Conservation (phyloP, 2,113 vertebrate species). For the Corythornis cristatus region DNA sequence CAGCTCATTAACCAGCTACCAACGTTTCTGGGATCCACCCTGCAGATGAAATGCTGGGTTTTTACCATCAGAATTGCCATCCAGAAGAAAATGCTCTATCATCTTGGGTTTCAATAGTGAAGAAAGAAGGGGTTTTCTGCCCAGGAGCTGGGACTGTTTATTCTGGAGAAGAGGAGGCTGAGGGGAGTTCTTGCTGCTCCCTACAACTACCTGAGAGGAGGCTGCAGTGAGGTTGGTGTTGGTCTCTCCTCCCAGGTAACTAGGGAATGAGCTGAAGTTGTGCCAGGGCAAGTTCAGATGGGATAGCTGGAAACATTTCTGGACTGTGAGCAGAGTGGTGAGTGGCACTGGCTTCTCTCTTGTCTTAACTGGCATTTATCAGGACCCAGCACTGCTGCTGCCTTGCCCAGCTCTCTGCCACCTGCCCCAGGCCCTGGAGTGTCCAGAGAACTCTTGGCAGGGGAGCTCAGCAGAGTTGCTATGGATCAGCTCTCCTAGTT, state of each 20-base stretch:
- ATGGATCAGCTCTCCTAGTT: not conserved
- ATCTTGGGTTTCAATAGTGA: not conserved
- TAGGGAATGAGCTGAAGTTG: too few relatives aligned
- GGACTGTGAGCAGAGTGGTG: too few relatives aligned
- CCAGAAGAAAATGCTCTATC: not conserved
- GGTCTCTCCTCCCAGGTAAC: too few relatives aligned
- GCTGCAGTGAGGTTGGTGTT: too few relatives aligned
- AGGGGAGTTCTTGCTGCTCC: too few relatives aligned
- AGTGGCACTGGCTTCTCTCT: not conserved
- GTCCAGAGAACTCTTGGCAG: not conserved
- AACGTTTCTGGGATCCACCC: not conserved
- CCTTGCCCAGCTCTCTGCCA: not conserved
- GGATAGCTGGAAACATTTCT: too few relatives aligned
- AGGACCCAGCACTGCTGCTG: not conserved
- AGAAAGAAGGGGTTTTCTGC: not conserved
- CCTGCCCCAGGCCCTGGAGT: fast-evolving
- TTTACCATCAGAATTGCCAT: not conserved
- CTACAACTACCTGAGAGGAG: too few relatives aligned
- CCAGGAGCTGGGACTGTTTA: too few relatives aligned
- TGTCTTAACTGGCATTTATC: not conserved
- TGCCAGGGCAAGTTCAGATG: too few relatives aligned
- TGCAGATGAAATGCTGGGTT: not conserved
- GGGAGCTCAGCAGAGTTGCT: not conserved
- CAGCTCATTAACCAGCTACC: too few relatives aligned
- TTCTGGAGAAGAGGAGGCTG: too few relatives aligned